Evolutionary conservation across 2,888 invertebrate genomes (phyloP), one percentile per base, ranked within the genome.

Genomic region (Chouioia cunea): DNA sequence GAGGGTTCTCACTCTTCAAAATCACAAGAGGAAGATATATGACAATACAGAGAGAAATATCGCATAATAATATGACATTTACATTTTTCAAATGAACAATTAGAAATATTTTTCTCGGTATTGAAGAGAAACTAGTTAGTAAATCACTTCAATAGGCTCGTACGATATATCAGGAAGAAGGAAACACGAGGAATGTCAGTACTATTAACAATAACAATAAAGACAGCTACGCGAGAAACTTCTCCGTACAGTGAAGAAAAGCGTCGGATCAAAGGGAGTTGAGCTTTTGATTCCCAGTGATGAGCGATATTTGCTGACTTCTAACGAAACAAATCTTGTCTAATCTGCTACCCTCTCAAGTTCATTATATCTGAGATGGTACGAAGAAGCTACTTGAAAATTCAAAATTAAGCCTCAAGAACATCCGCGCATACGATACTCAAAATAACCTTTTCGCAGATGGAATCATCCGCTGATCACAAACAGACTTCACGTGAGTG

Each of bases 201-300:
- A 20, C 53, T 46, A 36, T n/a, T 1, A 59, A 59, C 22, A 70
- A 48, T 12, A 53, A 60, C 48, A 59, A 50, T 23, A 46, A n/a
- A 20, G 43, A 15, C 27, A 6, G 46, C 36, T 48, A 15, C 22
- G 16, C 53, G 58, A 15, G 43, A n/a, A 68, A 50, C 59, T 65
- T 36, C 64, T 65, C 59, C 36, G 36, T 10, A 36, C 36, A 36
- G n/a, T n/a, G n/a, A n/a, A 36, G 36, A 36, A 12, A 36, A 36
- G 50, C 59, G 27, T 47, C 50, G 56, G 66, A 66, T 71, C 71
- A 67, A 60, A 68, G 64, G n/a, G 50, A 14, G 14, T 16, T 18
- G 71, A 71, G 66, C 53, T 62, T 71, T 58, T 63, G 66, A 66
- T 71, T 48, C 58, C 58, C 66, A 52, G 59, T 59, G 64, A 36